Evolutionary conservation across 2,888 invertebrate species (phyloP), one percentile per base, ranked within the genome.

Genomic region (Baccha elongata): DNA sequence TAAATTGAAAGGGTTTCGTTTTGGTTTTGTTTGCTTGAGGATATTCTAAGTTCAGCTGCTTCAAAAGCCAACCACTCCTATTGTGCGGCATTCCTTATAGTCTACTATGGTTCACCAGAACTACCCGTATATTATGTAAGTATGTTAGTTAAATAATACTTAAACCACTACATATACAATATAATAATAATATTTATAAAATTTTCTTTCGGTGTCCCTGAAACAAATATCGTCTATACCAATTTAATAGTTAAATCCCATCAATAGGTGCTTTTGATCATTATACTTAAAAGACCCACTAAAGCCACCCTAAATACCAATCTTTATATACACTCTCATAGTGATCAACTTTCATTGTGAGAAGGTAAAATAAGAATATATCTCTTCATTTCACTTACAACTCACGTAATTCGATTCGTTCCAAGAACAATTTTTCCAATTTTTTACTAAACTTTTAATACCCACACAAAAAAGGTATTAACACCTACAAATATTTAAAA

Each of bases 391-490:
- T 78, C 68, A 73, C 68, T 83, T 67, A 52, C 83, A 83, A 68
- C 72, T 73, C 83, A 83, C 83, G 83, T 83, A 83, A 83, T 83
- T 83, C 83, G 78, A 83, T 83, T 83, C 67, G 35, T 55, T 64
- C 62, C 55, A 64, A 23, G 44, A 72, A 44, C 50, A 71, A 60
- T 71, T 32, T 72, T 73, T 72, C 42, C 32, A 40, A 60, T 58
- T 75, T 42, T 76, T 76, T 73, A 42, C 53, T 58, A 73, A 78
- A 72, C 78, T 78, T 62, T 83, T 72, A 83, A 83, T 78, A 83
- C 72, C 78, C 78, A 62, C 71, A 72, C 83, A 78, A 78, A 83
- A 78, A 78, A 78, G 83, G 83, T 78, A 83, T 83, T 83, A 78
- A 83, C 83, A 83, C 83, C 83, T 83, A 76, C 68, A 69, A 83